Base-by-base conservation (phyloP, 2,113 vertebrate species). In the Coracopsis vasa region DNA sequence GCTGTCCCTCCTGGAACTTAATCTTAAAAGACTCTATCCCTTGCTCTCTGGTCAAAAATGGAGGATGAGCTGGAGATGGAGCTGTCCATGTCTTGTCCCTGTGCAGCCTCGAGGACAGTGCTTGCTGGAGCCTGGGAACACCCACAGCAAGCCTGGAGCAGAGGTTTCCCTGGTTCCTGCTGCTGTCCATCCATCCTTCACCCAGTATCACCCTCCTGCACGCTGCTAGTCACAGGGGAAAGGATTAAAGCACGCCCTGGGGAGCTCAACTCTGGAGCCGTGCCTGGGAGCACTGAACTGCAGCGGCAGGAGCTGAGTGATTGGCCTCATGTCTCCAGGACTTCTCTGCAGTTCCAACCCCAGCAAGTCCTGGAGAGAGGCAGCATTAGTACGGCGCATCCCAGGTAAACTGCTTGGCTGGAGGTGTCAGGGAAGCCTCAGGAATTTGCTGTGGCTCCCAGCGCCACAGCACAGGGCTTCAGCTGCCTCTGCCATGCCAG, bases 21-120 rank as follows among this genome's bases (percentile, higher is more conserved):
- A 67, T 4, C 20, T 91, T 33, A 6, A 9, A n/a, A 37, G 50
- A 47, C 28, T 47, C 21, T 13, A 8, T 17, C 39, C 39, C 28
- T 80, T 12, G 9, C 42, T 9, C 20, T 17, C 31, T 27, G 41
- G 24, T 45, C 35, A 83, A 60, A 35, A 60, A 51, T 1, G 19
- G 75, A 74, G 41, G 60, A 33, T 4, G 28, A 89, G 72, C 56
- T 66, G 67, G 12, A 54, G 64, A 33, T 2, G 1, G 62, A 62
- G 42, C 29, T 70, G 75, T 37, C 39, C 71, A 62, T 0, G 1
- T 39, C n/a, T 50, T 11, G 2, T 15, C 56, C 79, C 64, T 53
- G 23, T 7, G 23, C 29, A 66, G 82, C 56, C 29, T 54, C 21
- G 2, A 51, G 31, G 64, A 48, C 0, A 1, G 14, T 0, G 0